phyloP scores from a whole-genome alignment of 2,797 vertebrate genomes.

The Sebastes oblongus region DNA sequence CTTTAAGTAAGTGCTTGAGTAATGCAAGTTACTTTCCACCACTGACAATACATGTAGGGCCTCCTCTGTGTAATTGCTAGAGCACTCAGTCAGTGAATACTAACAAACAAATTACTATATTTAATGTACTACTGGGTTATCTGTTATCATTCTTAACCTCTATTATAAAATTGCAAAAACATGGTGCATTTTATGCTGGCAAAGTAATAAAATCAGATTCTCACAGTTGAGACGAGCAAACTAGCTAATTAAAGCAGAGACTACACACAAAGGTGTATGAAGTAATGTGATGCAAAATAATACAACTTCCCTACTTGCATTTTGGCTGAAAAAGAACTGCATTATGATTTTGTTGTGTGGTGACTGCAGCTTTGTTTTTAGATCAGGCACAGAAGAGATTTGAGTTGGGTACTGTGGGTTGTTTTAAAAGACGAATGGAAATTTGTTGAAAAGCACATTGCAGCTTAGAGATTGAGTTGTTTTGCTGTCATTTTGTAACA shows the following conservation, averaged over 20 bases:
- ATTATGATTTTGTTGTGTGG: background rate
- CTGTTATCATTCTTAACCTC: background rate
- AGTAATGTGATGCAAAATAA: constrained; percentile 17
- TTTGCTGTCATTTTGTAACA: background rate
- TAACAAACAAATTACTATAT: background rate
- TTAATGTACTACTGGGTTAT: background rate
- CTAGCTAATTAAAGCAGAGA: background rate
- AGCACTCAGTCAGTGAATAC: background rate
- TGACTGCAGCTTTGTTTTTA: background rate
- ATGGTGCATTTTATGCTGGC: background rate
- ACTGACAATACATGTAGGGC: background rate
- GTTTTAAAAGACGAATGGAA: background rate
- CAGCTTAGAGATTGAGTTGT: background rate
- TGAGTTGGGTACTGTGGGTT: background rate
- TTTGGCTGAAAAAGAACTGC: background rate
- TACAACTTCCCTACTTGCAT: background rate
- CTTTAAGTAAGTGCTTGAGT: background rate
- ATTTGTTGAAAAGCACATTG: background rate
- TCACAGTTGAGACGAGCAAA: background rate
- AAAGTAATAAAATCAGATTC: background rate
- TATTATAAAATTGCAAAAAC: background rate
- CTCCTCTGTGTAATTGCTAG: background rate
- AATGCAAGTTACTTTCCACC: no score
- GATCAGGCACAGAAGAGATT: background rate
- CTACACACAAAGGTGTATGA: background rate